Evolutionary conservation across 2,797 vertebrate genomes (phyloP).

Genomic region (Limosa lapponica): DNA sequence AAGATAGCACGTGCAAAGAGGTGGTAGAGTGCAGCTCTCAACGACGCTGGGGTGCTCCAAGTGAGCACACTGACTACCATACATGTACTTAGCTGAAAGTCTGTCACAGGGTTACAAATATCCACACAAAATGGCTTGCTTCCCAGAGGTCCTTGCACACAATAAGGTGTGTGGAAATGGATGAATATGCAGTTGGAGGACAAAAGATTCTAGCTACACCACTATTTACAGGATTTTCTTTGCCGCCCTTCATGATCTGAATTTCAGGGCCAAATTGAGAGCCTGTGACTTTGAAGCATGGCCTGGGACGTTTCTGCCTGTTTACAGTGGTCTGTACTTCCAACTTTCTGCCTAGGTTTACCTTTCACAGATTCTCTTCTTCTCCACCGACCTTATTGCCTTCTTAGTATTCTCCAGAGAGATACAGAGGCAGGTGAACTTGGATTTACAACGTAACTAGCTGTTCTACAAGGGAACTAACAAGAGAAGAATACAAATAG

Average conservation of each 20-base stretch:
- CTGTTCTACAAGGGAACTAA: not conserved
- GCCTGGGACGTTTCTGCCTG: not conserved
- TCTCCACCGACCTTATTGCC: not conserved
- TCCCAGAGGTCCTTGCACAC: not conserved
- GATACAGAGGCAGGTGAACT: not conserved
- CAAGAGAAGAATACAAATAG: not conserved
- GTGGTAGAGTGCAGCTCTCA: not conserved
- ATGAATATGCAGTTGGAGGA: not conserved
- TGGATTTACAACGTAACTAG: not conserved
- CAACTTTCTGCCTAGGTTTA: not conserved
- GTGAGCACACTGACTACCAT: not conserved
- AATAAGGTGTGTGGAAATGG: not conserved
- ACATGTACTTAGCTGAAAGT: not conserved
- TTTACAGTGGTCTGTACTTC: not conserved
- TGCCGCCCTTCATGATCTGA: not conserved
- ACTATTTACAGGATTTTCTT: not conserved
- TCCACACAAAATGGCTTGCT: not conserved
- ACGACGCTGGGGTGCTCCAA: not conserved
- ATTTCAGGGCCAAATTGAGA: not conserved
- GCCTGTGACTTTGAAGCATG: not conserved
- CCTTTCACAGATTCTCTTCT: not conserved
- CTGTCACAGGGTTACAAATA: not conserved
- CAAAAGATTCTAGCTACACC: not conserved
- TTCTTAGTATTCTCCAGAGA: not conserved
- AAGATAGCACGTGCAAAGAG: not conserved